Evolutionary conservation across 2,113 vertebrate species (phyloP).

Genomic region (Prinia subflava): DNA sequence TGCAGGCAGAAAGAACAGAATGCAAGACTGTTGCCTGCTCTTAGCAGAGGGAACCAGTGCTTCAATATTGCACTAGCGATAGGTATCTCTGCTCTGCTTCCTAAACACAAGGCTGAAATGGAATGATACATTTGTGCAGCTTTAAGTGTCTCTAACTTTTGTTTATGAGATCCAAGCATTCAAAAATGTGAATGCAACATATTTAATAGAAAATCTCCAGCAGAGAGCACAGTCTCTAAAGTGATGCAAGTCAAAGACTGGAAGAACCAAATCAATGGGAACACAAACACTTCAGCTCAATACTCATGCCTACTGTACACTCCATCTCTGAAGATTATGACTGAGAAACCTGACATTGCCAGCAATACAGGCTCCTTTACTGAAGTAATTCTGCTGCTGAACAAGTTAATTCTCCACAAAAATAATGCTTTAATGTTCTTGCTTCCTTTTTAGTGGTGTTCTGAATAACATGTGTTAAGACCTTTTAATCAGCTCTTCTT

Average conservation of each 20-base stretch:
- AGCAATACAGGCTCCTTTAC: neutral
- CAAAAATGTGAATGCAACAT: neutral
- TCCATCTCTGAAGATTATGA: neutral
- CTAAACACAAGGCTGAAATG: neutral
- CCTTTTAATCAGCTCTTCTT: neutral
- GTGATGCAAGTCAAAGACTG: neutral
- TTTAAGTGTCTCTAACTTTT: neutral
- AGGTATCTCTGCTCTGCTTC: neutral
- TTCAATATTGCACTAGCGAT: neutral
- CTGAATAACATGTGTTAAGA: neutral
- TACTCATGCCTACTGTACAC: neutral
- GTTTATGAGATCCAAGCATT: neutral
- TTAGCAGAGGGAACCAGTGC: neutral
- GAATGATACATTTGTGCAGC: neutral
- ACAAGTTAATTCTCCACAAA: neutral
- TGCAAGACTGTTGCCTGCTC: fast-evolving
- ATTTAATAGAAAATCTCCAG: neutral
- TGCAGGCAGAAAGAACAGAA: neutral
- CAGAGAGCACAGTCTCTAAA: neutral
- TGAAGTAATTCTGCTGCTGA: neutral
- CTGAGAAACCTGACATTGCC: neutral
- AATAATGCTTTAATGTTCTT: neutral
- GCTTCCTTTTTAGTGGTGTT: neutral
- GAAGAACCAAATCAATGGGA: neutral
- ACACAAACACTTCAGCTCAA: neutral